phyloP scores from a whole-genome alignment of 2,113 vertebrate species.

The Campylomormyrus numenius region DNA sequence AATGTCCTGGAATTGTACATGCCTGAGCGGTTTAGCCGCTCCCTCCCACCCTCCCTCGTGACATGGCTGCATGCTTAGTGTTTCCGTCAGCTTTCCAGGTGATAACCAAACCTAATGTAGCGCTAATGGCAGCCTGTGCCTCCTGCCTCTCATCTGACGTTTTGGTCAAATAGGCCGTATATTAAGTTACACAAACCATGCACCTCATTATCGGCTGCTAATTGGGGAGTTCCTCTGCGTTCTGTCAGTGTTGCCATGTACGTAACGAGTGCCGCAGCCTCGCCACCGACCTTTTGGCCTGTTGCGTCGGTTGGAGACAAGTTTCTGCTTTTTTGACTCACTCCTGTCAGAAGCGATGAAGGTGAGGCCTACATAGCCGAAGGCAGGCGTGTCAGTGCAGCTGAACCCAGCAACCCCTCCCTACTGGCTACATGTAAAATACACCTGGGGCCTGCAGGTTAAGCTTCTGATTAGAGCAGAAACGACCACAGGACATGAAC shows the following conservation, averaged over 20 bases:
- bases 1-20: not conserved
- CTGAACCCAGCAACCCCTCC: conserved; percentile 41
- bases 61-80: not conserved
- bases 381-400: conserved; percentile 44
- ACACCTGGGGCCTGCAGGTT: conserved; percentile 48
- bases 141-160: not conserved
- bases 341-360: conserved; percentile 57
- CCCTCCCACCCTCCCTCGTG: not conserved
- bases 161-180: not conserved
- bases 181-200: not conserved
- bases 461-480: conserved; percentile 58
- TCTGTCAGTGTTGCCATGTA: conserved; percentile 23
- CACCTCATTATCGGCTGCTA: not conserved
- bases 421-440: conserved; percentile 42
- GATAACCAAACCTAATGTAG: not conserved
- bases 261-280: conserved; percentile 23
- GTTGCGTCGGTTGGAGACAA: conserved; percentile 35
- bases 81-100: not conserved
- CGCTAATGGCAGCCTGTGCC: not conserved
- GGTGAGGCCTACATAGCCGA: conserved; percentile 38
- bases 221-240: not conserved
- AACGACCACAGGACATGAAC: conserved; percentile 41
- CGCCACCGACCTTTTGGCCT: conserved; percentile 43
- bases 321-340: conserved; percentile 37
- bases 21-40: not conserved